Evolutionary conservation across 2,797 vertebrate genomes (phyloP).

Genomic region (Trichosurus vulpecula): DNA sequence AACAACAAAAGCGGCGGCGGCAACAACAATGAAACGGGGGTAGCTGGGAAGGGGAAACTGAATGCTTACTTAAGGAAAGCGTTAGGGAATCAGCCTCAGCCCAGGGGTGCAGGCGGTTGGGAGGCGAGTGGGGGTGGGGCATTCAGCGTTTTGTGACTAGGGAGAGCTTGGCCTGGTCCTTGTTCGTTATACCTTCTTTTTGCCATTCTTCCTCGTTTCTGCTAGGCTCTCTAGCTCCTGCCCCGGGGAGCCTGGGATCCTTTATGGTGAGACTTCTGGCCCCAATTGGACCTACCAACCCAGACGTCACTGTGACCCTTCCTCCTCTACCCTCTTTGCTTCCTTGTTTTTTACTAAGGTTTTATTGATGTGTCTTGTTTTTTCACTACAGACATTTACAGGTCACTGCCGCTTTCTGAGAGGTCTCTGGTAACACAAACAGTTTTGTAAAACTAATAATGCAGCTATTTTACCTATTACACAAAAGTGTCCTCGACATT

Average conservation of each 20-base stretch:
- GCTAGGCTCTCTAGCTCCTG: not conserved
- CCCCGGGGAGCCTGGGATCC: not conserved
- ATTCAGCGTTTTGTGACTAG: not conserved
- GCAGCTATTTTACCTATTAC: not conserved
- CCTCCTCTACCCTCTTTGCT: too few relatives aligned
- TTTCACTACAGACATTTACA: not conserved
- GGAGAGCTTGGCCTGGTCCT: not conserved
- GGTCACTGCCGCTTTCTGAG: not conserved
- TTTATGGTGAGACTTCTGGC: not conserved
- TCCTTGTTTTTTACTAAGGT: not conserved
- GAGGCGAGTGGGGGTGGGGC: not conserved
- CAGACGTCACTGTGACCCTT: not conserved
- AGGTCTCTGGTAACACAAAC: not conserved
- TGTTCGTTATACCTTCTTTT: not conserved
- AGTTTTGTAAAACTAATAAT: not conserved
- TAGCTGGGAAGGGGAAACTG: not conserved
- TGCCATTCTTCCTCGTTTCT: not conserved
- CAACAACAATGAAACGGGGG: not conserved
- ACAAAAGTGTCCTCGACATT: not conserved
- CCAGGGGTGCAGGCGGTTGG: not conserved
- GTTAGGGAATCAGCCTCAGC: not conserved
- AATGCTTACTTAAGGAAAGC: not conserved
- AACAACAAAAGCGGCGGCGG: not conserved
- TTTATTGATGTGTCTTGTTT: not conserved
- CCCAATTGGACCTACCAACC: not conserved